Conservation (phyloP, 2,113 vertebrate species). For the Sturnus vulgaris region DNA sequence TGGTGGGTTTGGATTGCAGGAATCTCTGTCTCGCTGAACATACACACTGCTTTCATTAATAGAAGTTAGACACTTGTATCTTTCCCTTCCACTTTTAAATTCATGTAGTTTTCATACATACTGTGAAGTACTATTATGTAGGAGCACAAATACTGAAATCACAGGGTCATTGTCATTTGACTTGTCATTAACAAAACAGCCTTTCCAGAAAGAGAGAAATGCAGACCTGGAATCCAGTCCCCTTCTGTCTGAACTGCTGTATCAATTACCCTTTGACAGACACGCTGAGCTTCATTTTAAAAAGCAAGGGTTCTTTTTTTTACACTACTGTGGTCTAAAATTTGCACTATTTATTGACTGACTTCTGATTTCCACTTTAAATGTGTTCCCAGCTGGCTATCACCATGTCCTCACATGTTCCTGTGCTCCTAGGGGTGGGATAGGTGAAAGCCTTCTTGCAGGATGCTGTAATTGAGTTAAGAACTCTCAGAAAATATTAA, state of each 20-base stretch:
- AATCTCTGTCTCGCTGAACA: neutral
- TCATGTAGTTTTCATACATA: neutral
- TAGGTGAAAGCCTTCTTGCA: neutral
- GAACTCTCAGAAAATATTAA: neutral
- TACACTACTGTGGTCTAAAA: neutral
- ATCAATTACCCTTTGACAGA: neutral
- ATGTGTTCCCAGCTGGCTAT: neutral
- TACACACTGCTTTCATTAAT: neutral
- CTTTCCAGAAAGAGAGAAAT: neutral
- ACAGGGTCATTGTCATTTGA: neutral
- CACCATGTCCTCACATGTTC: neutral
- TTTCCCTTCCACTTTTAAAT: neutral
- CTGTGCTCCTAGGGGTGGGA: neutral
- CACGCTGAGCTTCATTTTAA: neutral
- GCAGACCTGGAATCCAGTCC: neutral
- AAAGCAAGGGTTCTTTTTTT: neutral
- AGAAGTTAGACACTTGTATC: neutral
- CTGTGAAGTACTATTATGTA: neutral
- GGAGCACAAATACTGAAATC: neutral
- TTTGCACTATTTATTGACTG: neutral
- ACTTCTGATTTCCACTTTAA: neutral
- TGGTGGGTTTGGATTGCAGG: neutral
- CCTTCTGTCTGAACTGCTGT: neutral
- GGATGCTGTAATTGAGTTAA: neutral
- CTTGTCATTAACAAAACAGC: neutral